Evolutionary conservation across 1,140 invertebrate genomes (phyloP).

Genomic region (Oncopeltus fasciatus): DNA sequence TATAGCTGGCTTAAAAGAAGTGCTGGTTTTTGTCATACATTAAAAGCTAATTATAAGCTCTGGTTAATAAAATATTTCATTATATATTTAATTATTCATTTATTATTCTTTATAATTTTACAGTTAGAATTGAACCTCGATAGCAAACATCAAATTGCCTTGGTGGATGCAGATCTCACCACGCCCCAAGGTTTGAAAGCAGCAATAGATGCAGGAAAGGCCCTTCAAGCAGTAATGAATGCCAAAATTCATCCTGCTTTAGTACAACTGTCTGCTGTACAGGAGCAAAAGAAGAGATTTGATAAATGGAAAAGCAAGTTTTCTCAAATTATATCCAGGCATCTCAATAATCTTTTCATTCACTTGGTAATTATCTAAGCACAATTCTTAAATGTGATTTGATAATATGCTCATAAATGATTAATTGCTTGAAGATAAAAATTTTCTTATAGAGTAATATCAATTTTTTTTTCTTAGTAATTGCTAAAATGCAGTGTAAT

Average conservation of each 20-base stretch:
- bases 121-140: constrained; percentile 61
- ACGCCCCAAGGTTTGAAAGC: constrained; percentile 55
- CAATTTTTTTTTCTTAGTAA: no score
- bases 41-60: background rate
- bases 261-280: constrained; percentile 59
- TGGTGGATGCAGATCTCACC: constrained; percentile 57
- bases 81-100: background rate
- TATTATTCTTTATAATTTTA: background rate
- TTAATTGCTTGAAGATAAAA: no score
- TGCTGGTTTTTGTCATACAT: no score
- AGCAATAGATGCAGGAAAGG: constrained; percentile 64
- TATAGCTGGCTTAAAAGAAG: no score
- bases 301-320: constrained; percentile 75
- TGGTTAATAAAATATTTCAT: background rate
- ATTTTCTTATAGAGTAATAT: no score
- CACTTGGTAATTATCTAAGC: constrained; percentile 69
- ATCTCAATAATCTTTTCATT: constrained; percentile 86
- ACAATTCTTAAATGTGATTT: no score
- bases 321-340: constrained; percentile 62
- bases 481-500: no score
- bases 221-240: constrained; percentile 62
- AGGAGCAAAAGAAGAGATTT: constrained; percentile 74
- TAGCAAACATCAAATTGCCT: constrained; percentile 46
- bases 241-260: constrained; percentile 49
- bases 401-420: no score